These are phyloP conservation scores for Morpho achilles DNA, from an alignment of 2,888 invertebrate species.

Conservation along the genomic window DNA sequence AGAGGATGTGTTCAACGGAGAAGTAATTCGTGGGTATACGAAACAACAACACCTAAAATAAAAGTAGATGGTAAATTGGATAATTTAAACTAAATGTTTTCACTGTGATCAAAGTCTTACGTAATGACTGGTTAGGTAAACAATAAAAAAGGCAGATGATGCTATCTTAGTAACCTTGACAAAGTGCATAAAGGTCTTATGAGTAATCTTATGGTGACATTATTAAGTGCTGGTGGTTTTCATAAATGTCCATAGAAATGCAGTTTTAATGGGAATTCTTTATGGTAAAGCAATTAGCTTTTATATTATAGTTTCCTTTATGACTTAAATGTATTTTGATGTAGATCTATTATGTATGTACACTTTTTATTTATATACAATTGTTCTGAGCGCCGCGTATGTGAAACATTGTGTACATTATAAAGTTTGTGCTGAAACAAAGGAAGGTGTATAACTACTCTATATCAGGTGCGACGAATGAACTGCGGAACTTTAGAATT, in stretches of 20 bases:
- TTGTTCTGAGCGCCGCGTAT: no score
- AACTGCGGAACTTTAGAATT: no score
- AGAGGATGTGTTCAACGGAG: conserved; percentile 44
- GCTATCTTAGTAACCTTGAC: conserved; percentile 18
- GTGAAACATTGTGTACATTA: no score
- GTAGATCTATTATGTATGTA: no score
- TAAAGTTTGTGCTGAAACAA: no score
- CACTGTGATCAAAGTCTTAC: background rate
- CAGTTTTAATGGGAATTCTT: conserved; percentile 14
- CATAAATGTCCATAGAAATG: conserved; percentile 10
- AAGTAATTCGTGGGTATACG: conserved; percentile 43
- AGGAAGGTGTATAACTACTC: no score
- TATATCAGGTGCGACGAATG: no score
- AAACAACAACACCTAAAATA: conserved; percentile 60
- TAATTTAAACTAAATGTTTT: conserved; percentile 65
- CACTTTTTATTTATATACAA: no score
- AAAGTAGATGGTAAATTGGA: conserved; percentile 72
- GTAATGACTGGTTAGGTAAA: background rate
- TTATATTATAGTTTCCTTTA: conserved; percentile 4
- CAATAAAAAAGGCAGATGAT: conserved; percentile 16
- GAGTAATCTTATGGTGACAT: conserved; percentile 6
- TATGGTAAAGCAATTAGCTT: background rate
- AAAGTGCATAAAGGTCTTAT: conserved; percentile 14
- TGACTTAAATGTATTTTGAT: background rate
- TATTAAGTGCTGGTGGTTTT: conserved; percentile 3